Conservation (phyloP, 2,113 vertebrate genomes). For the Oplegnathus fasciatus region DNA sequence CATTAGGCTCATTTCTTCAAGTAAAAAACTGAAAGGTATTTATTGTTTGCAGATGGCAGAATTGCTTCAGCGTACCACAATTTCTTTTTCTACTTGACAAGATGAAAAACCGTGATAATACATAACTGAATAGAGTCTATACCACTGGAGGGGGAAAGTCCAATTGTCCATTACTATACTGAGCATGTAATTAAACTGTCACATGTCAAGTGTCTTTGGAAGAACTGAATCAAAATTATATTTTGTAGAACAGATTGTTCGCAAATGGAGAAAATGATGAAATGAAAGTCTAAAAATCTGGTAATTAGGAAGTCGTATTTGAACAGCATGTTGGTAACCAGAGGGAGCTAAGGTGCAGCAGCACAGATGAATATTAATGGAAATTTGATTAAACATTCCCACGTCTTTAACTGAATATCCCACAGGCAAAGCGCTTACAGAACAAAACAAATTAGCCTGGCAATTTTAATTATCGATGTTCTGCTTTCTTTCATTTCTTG, state of each 20-base stretch:
- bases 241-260: slow-evolving; percentile 39
- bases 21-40: slow-evolving; percentile 30
- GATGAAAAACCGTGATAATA: slow-evolving; percentile 28
- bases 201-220: not conserved
- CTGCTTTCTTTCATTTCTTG: slow-evolving; percentile 52
- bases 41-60: slow-evolving; percentile 48
- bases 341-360: slow-evolving; percentile 64
- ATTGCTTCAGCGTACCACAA: not conserved
- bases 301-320: slow-evolving; percentile 55
- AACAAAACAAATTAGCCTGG: slow-evolving; percentile 74
- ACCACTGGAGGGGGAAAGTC: slow-evolving; percentile 1
- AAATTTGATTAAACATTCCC: slow-evolving; percentile 68
- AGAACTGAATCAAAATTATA: slow-evolving; percentile 35
- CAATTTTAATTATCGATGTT: slow-evolving; percentile 70
- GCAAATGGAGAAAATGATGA: slow-evolving; percentile 40
- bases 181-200: slow-evolving; percentile 55
- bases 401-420: slow-evolving; percentile 65
- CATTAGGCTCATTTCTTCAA: slow-evolving; percentile 27
- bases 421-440: slow-evolving; percentile 62
- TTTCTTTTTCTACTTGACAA: slow-evolving; percentile 16
- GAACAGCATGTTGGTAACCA: slow-evolving; percentile 62
- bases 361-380: slow-evolving; percentile 71
- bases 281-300: slow-evolving; percentile 41
- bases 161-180: slow-evolving; percentile 36
- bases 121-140: slow-evolving; percentile 30